Evolutionary conservation across 2,113 vertebrate species (phyloP).

Genomic region (Pampusana beccarii): DNA sequence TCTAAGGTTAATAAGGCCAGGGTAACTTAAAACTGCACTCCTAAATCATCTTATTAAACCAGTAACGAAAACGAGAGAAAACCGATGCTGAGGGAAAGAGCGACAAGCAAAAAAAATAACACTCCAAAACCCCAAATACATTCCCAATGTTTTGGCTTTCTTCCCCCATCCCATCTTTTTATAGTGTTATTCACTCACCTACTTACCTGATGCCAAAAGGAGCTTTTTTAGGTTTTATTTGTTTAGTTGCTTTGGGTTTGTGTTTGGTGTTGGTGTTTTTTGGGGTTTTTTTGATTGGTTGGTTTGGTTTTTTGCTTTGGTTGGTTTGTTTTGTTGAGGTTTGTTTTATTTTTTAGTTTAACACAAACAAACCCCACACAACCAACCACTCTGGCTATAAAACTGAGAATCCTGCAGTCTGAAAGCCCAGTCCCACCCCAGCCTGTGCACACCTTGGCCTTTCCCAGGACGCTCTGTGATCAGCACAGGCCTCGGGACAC

Average conservation of each 20-base stretch:
- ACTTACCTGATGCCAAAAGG: background rate
- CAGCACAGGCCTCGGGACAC: background rate
- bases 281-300: too few relatives aligned
- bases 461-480: background rate
- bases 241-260: too few relatives aligned
- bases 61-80: background rate
- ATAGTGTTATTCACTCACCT: background rate
- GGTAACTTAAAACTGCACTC: background rate
- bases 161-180: fast-evolving
- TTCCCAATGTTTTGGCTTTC: background rate
- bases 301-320: background rate
- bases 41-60: background rate
- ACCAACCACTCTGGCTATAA: background rate
- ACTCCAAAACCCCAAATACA: background rate
- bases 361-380: too few relatives aligned
- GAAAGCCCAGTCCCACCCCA: background rate
- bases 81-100: background rate
- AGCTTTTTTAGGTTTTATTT: background rate
- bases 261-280: too few relatives aligned
- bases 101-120: background rate
- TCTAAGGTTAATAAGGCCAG: background rate
- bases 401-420: background rate
- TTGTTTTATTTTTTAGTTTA: too few relatives aligned
- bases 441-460: fast-evolving
- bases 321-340: too few relatives aligned